Conservation (phyloP, 2,888 invertebrate genomes). For the Platycheirus rosarum region DNA sequence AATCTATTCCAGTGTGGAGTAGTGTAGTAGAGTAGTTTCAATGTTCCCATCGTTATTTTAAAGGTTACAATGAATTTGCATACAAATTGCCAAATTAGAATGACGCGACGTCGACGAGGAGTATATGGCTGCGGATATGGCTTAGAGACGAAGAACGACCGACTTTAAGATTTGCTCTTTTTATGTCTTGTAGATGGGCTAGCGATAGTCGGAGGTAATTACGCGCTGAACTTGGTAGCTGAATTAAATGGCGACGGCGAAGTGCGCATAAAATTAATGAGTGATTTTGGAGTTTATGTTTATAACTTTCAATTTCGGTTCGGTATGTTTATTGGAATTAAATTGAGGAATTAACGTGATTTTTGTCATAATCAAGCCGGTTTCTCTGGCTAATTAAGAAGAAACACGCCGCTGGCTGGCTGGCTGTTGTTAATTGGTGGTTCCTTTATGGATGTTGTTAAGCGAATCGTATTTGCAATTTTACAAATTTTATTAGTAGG, state of each 20-base stretch:
- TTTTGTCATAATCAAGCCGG: conserved; percentile 21
- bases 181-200: conserved; percentile 62
- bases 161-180: conserved; percentile 48
- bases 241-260: conserved; percentile 55
- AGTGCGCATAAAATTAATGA: conserved; percentile 72
- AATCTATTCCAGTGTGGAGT: conserved; percentile 40
- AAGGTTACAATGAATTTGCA: conserved; percentile 74
- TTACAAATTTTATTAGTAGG: no score
- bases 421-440: conserved; percentile 46
- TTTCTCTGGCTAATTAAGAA: conserved; percentile 61
- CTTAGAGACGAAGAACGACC: not conserved
- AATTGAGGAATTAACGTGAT: conserved; percentile 50
- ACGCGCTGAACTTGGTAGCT: conserved; percentile 71
- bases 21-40: conserved; percentile 28
- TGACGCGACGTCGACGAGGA: conserved; percentile 62
- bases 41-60: conserved; percentile 71
- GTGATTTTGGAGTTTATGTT: conserved; percentile 61
- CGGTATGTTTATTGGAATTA: conserved; percentile 56
- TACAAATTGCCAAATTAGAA: conserved; percentile 74
- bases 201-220: conserved; percentile 67
- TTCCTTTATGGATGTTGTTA: conserved; percentile 18
- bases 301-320: conserved; percentile 62
- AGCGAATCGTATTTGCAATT: not conserved
- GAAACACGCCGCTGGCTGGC: no score
- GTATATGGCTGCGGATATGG: not conserved